Evolutionary conservation across 2,888 invertebrate genomes (phyloP), one percentile per base, ranked within the genome.

Genomic region (Caenorhabditis macrosperma): DNA sequence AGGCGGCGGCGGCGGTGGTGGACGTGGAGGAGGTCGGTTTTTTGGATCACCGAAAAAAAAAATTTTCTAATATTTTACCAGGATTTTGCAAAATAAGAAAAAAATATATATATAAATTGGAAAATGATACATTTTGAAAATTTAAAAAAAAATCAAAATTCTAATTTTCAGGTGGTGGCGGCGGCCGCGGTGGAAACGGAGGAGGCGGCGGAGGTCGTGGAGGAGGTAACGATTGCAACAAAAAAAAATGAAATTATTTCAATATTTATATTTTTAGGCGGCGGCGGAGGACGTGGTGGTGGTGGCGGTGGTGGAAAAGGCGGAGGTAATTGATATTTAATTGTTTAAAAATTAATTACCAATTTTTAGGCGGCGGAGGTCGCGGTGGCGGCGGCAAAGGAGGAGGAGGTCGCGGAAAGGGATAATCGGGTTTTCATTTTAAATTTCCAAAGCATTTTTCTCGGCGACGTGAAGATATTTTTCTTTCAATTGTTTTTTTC

Each of bases 281-380:
- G 64, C 2, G 74, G 63, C 22, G 74, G 75, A 5, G 54, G 67
- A 2, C 41, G 64, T n/a, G 46, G 66, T 1, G 60, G 67, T 28
- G 57, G 67, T 33, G 60, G 72, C 9, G 74, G 72, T 15, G 30
- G 64, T 5, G 64, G 69, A 28, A 33, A 48, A 22, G 61, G 68
- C 15, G 68, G 67, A 10, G 54, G 67, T 17, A 12, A 52, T 20
- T 48, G 59, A 5, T 60, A 54, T 3, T 7, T 59, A n/a, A n/a
- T 50, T 20, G 1, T n/a, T 52, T 52, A 26, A 5, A 52, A 52
- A 28, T n/a, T 6, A 48, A 48, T 28, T 26, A 26, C 15, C 15
- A 52, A 20, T 30, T 50, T 63, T 24, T 24, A 63, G 64, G 60
- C 7, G 33, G 63, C 26, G 54, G 68, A 44, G 68, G 77, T 20